phyloP scores from a whole-genome alignment of 37 sponge, comb jelly and placozoan genomes.

The Cliona cf. orientalis region DNA sequence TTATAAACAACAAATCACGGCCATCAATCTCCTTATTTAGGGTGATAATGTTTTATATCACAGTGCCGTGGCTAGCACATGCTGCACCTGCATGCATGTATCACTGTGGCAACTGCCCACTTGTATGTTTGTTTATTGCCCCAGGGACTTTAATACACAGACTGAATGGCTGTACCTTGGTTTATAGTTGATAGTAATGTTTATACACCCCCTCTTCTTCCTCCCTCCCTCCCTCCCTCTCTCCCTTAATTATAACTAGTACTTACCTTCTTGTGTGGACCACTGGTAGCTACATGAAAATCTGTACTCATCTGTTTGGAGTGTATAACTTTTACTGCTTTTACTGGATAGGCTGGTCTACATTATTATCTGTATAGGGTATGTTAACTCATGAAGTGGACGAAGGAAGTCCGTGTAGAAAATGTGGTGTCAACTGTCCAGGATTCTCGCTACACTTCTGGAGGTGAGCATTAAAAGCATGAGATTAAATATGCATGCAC shows the following conservation, averaged over 20 bases:
- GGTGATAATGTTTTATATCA: too few relatives aligned
- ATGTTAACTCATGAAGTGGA: constrained; percentile 94
- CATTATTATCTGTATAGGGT: too few relatives aligned
- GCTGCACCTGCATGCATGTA: neutral
- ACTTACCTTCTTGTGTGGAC: too few relatives aligned
- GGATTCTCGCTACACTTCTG: constrained; percentile 97
- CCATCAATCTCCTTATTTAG: too few relatives aligned
- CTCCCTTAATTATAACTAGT: neutral
- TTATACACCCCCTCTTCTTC: neutral
- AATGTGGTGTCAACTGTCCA: constrained; percentile 83
- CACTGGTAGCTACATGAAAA: too few relatives aligned
- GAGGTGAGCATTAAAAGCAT: constrained; percentile 90
- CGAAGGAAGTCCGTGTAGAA: constrained; percentile 81
- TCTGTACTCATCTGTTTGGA: too few relatives aligned
- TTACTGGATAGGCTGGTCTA: too few relatives aligned
- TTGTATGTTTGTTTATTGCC: neutral
- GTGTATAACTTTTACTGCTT: too few relatives aligned
- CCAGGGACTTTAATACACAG: neutral
- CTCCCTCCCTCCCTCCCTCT: neutral
- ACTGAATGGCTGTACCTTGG: neutral
- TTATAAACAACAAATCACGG: too few relatives aligned
- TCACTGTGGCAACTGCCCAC: neutral
- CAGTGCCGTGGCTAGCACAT: too few relatives aligned
- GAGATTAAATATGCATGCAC: too few relatives aligned
- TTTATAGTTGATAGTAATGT: neutral